A percentile compares a stretch with the other conserved stretches of the same genome.
Conservation (phyloP, 2,113 vertebrate species). For the Bubalus kerabau region DNA sequence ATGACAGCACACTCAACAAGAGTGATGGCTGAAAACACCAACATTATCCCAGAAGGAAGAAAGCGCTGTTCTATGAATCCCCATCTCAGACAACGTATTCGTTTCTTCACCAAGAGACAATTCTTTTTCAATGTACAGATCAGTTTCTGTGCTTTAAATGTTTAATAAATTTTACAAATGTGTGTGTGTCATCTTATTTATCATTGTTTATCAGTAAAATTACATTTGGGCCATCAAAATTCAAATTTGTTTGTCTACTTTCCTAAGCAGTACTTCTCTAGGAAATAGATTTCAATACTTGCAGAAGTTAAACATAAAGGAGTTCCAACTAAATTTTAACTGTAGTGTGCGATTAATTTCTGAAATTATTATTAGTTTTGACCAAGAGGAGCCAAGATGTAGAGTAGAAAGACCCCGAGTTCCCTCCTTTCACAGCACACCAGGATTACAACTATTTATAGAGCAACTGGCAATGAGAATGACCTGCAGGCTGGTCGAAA, state of each 20-base stretch:
- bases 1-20: not conserved
- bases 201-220: not conserved
- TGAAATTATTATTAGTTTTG: not conserved
- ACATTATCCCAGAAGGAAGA: not conserved
- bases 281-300: not conserved
- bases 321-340: not conserved
- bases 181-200: not conserved
- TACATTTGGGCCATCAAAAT: not conserved
- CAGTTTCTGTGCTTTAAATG: not conserved
- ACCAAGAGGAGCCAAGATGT: not conserved
- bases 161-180: not conserved
- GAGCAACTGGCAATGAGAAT: not conserved
- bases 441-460: not conserved
- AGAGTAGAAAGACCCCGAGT: not conserved
- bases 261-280: not conserved
- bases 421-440: not conserved
- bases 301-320: not conserved
- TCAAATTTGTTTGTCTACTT: not conserved
- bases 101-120: not conserved
- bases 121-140: not conserved
- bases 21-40: not conserved
- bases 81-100: not conserved
- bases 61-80: not conserved
- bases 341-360: not conserved
- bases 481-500: not conserved